Evolutionary conservation across 2,797 vertebrate species (phyloP).

Genomic region (Rhyacichthys aspro): DNA sequence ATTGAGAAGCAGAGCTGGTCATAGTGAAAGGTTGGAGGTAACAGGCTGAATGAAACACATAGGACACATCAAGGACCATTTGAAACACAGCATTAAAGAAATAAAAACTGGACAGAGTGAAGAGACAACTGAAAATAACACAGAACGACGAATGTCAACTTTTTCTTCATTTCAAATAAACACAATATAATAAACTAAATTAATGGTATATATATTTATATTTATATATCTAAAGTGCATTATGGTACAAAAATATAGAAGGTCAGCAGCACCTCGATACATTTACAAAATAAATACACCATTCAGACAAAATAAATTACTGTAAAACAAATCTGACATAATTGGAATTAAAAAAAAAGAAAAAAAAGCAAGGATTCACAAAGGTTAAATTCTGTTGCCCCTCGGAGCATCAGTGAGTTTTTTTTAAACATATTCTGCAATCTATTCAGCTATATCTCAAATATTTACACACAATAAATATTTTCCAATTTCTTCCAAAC

Average conservation of each 20-base stretch:
- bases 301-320: conserved; percentile 95
- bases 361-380: conserved; percentile 77
- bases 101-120: conserved; percentile 32
- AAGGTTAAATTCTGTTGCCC: conserved; percentile 72
- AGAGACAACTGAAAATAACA: conserved; percentile 34
- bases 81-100: conserved; percentile 57
- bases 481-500: conserved; percentile 88
- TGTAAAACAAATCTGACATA: conserved; percentile 83
- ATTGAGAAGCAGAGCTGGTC: conserved; percentile 44
- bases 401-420: conserved; percentile 70
- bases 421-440: conserved; percentile 67
- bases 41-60: conserved; percentile 17
- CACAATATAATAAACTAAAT: conserved; percentile 80
- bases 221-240: conserved; percentile 97
- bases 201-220: conserved; percentile 88
- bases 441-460: conserved; percentile 85
- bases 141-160: conserved; percentile 53
- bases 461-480: conserved; percentile 99
- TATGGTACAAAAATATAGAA: conserved; percentile 97
- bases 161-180: conserved; percentile 85
- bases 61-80: conserved; percentile 10
- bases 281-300: conserved; percentile 99
- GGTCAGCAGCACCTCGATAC: conserved; percentile 97
- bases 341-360: conserved; percentile 78
- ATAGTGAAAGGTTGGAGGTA: conserved; percentile 34